phyloP scores from a whole-genome alignment of 2,888 invertebrate species.

The Acanthococcus lagerstroemiae region DNA sequence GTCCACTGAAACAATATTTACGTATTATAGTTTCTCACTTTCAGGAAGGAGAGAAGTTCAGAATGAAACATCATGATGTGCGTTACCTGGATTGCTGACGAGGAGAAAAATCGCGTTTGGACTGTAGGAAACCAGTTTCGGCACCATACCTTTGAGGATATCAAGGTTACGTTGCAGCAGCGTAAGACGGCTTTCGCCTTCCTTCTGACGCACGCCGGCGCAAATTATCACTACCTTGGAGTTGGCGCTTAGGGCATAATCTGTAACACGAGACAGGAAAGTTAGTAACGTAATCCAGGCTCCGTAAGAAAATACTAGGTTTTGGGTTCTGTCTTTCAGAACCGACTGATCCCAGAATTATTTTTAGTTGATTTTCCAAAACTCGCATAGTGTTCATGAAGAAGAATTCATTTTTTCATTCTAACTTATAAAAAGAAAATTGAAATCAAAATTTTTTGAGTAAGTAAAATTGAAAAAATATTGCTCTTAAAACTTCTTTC shows the following conservation, averaged over 20 bases:
- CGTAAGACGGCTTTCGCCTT: slow-evolving; percentile 77
- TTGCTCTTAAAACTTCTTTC: no score
- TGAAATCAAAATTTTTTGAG: no score
- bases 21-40: background rate
- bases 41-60: background rate
- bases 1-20: slow-evolving; percentile 52
- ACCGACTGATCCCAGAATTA: no score
- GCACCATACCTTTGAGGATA: slow-evolving; percentile 75
- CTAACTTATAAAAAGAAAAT: no score
- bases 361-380: no score
- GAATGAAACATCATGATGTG: background rate
- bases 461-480: no score
- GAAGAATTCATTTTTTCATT: no score
- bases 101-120: slow-evolving; percentile 76
- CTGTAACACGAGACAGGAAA: no score
- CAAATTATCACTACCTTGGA: slow-evolving; percentile 81
- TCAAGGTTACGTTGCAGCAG: slow-evolving; percentile 85
- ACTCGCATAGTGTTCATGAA: no score
- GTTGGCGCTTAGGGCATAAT: slow-evolving; percentile 51
- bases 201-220: slow-evolving; percentile 81
- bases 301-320: background rate
- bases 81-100: slow-evolving; percentile 68
- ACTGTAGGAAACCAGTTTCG: slow-evolving; percentile 68
- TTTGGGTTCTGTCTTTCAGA: no score
- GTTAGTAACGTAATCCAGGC: background rate